Evolutionary conservation across 2,797 vertebrate species (phyloP).

Genomic region (Dicrostonyx torquatus): DNA sequence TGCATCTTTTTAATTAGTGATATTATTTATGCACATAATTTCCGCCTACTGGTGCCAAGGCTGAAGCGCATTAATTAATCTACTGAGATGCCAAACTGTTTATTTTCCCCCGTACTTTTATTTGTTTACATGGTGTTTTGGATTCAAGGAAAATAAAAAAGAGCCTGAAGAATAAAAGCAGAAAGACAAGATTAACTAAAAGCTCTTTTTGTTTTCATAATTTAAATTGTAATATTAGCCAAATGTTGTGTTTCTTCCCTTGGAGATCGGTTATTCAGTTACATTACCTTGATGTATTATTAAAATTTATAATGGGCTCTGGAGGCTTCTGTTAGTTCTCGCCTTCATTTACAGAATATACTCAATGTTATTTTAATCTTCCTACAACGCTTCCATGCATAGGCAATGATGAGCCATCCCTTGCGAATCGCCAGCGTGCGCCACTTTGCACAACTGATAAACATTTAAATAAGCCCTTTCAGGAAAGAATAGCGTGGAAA

Average conservation of each 20-base stretch:
- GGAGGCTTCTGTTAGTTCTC: slow-evolving; percentile 97
- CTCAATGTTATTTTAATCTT: slow-evolving; percentile 99
- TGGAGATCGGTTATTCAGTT: slow-evolving; percentile 99
- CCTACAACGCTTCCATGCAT: slow-evolving; percentile 97
- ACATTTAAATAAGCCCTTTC: slow-evolving; percentile 93
- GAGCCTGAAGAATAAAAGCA: slow-evolving; percentile 96
- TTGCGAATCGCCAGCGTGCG: slow-evolving; percentile 88
- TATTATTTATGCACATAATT: slow-evolving; percentile 99
- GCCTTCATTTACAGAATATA: slow-evolving; percentile 99
- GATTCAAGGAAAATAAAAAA: slow-evolving; percentile 97
- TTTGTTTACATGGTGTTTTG: slow-evolving; percentile 99
- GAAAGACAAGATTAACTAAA: slow-evolving; percentile 99
- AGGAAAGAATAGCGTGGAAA: slow-evolving; percentile 88
- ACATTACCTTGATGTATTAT: slow-evolving; percentile 99
- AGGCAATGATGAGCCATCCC: slow-evolving; percentile 95
- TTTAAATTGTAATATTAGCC: slow-evolving; percentile 99
- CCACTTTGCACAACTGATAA: slow-evolving; percentile 94
- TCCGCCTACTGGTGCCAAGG: slow-evolving; percentile 98
- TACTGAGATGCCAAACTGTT: slow-evolving; percentile 99
- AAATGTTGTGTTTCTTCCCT: slow-evolving; percentile 96
- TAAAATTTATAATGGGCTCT: slow-evolving; percentile 99
- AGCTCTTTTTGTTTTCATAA: slow-evolving; percentile 99
- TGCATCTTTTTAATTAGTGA: slow-evolving; percentile 99
- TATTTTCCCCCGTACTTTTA: slow-evolving; percentile 96
- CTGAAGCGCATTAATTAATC: slow-evolving; percentile 99